Base-by-base conservation (phyloP, 2,797 vertebrate genomes). In the Knipowitschia caucasica region DNA sequence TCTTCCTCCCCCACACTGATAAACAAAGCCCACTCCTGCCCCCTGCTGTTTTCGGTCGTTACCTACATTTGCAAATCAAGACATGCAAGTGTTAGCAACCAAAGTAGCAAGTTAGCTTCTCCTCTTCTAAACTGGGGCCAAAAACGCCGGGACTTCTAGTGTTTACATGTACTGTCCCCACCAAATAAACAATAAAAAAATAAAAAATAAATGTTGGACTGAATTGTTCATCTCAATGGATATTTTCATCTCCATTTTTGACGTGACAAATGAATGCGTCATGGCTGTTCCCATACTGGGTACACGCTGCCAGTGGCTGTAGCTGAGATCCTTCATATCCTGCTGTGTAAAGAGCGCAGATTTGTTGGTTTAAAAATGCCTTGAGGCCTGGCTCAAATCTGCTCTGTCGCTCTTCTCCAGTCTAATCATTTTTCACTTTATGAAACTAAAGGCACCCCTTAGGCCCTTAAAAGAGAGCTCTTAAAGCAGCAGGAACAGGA, bases 311-410 rank as follows among this genome's bases (percentile, higher is more conserved):
- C 63, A 69, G 66, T 65, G 43, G 42, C 60, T 67, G 53, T 55
- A 62, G 64, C 61, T 81, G 69, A 79, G 71, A 78, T 75, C 64
- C 67, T 67, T 86, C 70, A 82, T 76, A 75, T 81, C 76, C 75
- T 74, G 76, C 74, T 55, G 42, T 36, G 55, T 67, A 62, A 66
- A 67, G 38, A 56, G 36, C 17, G 8, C 35, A 73, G 46, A 66
- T 75, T 74, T 82, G 66, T 71, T 73, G 18, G 59, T 66, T 52
- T 73, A 69, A 36, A 60, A 51, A 67, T 75, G 66, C 59, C 58
- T 58, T 57, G 62, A 71, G 62, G 43, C 75, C 56, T 34, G 30
- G 31, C 50, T 75, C 62, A 71, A 33, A 85, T 73, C 64, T 64
- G 64, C 68, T 23, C 67, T 45, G 53, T 75, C 50, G 56, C 61